Conservation (phyloP, 2,888 invertebrate species). For the Globia sparganii region DNA sequence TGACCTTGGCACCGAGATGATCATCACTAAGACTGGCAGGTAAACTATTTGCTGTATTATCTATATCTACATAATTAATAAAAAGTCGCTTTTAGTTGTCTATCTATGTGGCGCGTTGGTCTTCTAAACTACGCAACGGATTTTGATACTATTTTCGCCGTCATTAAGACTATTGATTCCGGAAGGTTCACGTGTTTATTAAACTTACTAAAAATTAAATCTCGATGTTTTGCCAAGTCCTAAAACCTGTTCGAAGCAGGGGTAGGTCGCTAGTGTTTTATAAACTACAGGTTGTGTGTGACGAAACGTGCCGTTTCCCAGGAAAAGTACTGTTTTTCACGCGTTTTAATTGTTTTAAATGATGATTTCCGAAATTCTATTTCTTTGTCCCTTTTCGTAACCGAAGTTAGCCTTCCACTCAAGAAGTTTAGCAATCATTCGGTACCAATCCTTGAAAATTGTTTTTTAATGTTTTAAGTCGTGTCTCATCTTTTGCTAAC, state of each 20-base stretch:
- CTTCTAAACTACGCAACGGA: not conserved
- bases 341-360: not conserved
- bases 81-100: not conserved
- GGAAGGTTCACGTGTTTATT: not conserved
- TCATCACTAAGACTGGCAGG: slow-evolving; percentile 99
- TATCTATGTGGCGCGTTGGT: no score
- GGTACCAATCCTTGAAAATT: not conserved
- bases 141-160: not conserved
- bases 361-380: not conserved
- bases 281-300: not conserved
- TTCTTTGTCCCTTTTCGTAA: not conserved
- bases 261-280: not conserved
- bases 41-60: slow-evolving; percentile 78
- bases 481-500: slow-evolving; percentile 3
- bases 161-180: no score
- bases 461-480: slow-evolving; percentile 3
- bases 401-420: not conserved
- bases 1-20: slow-evolving; percentile 98
- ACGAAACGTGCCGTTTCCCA: not conserved
- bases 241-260: not conserved
- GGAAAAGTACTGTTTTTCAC: not conserved
- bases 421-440: slow-evolving; percentile 5
- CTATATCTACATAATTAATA: not conserved
- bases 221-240: not conserved
- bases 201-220: not conserved